phyloP scores from a whole-genome alignment of 1,140 invertebrate species.

The Zaprionus tsacasi region DNA sequence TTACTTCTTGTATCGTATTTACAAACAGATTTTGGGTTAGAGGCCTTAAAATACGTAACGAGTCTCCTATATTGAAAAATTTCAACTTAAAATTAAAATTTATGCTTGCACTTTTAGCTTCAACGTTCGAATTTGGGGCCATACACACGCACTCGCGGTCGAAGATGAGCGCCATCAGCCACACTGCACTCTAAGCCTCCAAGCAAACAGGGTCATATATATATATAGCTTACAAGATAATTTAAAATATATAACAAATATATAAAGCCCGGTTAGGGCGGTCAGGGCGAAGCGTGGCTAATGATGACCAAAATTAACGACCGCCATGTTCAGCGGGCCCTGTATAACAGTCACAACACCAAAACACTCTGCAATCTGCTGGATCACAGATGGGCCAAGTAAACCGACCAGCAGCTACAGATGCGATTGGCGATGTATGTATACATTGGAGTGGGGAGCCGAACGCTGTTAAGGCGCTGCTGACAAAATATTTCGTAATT shows the following conservation, averaged over 20 bases:
- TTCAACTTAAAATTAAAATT: constrained; percentile 70
- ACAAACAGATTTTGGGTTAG: constrained; percentile 38
- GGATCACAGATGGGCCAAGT: constrained; percentile 52
- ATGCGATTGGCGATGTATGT: background rate
- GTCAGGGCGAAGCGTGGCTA: constrained; percentile 52
- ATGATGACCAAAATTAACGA: constrained; percentile 32
- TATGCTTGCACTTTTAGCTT: constrained; percentile 65
- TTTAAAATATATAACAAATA: constrained; percentile 61
- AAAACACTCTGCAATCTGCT: constrained; percentile 44
- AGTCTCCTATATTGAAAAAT: constrained; percentile 72
- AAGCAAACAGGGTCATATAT: constrained; percentile 29
- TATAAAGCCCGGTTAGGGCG: constrained; percentile 36
- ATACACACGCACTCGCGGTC: constrained; percentile 46
- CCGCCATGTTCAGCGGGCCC: constrained; percentile 19
- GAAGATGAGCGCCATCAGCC: constrained; percentile 53
- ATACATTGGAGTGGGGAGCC: background rate
- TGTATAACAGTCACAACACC: constrained; percentile 7
- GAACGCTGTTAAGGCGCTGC: constrained; percentile 16
- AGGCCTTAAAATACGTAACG: constrained; percentile 67
- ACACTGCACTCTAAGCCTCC: constrained; percentile 56
- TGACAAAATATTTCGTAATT: constrained; percentile 62
- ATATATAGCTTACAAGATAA: constrained; percentile 58
- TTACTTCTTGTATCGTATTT: constrained; percentile 50
- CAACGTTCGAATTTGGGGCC: constrained; percentile 60
- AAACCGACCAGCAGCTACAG: constrained; percentile 74